These are phyloP conservation scores for Drosophila picticornis DNA, from an alignment of 2,888 invertebrate species.

Conservation along the genomic window DNA sequence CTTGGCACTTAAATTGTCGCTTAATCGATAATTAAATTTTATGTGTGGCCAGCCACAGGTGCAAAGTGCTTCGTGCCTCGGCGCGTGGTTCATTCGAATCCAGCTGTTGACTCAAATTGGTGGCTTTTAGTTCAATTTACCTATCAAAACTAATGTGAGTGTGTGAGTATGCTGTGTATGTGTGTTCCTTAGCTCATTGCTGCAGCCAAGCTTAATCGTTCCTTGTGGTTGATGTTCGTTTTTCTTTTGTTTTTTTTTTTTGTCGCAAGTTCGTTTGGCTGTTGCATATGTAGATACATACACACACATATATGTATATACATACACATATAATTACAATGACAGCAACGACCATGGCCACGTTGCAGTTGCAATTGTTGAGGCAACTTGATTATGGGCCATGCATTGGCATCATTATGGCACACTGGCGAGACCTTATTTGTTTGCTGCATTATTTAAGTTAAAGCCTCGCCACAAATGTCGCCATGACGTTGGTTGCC, in stretches of 20 bases:
- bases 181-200: constrained; percentile 30
- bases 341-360: constrained; percentile 66
- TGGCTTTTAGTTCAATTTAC: constrained; percentile 12
- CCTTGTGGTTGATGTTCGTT: constrained; percentile 58
- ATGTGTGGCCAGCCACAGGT: constrained; percentile 45
- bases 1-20: constrained; percentile 72
- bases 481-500: constrained; percentile 51
- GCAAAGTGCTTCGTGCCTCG: constrained; percentile 14
- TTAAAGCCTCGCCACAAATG: constrained; percentile 65
- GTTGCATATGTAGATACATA: constrained; percentile 25
- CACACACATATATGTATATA: neutral
- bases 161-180: constrained; percentile 1
- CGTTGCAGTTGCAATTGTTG: constrained; percentile 30
- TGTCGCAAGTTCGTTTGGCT: constrained; percentile 20
- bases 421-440: constrained; percentile 70
- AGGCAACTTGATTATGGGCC: constrained; percentile 66
- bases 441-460: constrained; percentile 79
- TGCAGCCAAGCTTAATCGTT: constrained; percentile 63
- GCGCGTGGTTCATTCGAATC: constrained; percentile 40
- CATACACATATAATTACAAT: constrained; percentile 6
- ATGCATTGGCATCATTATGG: constrained; percentile 69
- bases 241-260: constrained; percentile 2
- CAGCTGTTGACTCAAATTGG: constrained; percentile 36
- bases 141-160: constrained; percentile 11
- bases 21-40: constrained; percentile 62